Percentiles rank a stretch among this genome's conserved stretches.
phyloP scores from a whole-genome alignment of 1,140 invertebrate genomes.

The Drosophila fuyamai region DNA sequence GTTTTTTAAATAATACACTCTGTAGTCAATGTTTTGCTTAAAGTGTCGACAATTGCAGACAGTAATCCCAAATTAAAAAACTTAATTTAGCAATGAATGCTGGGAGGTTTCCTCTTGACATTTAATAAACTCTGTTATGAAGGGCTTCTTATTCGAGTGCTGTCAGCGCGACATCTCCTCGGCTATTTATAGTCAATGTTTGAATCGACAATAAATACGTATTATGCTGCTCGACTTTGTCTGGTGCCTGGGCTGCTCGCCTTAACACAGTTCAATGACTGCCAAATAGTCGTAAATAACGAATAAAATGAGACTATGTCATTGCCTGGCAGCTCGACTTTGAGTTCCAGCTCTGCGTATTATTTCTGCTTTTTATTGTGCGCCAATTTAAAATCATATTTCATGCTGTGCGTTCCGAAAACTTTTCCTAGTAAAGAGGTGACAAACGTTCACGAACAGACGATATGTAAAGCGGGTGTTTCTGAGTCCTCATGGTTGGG shows the following conservation, averaged over 20 bases:
- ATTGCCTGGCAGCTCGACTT: constrained; percentile 29
- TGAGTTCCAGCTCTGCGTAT: constrained; percentile 15
- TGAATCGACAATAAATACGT: constrained; percentile 36
- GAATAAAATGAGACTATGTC: constrained; percentile 31
- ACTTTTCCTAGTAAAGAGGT: constrained; percentile 39
- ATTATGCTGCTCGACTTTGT: constrained; percentile 41
- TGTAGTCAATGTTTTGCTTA: not conserved
- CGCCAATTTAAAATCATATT: constrained; percentile 27
- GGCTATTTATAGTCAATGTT: constrained; percentile 62
- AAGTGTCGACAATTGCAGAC: not conserved
- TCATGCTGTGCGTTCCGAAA: constrained; percentile 21
- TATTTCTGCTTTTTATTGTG: constrained; percentile 47
- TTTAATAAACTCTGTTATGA: constrained; percentile 48
- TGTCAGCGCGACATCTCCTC: constrained; percentile 22
- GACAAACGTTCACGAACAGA: constrained; percentile 52
- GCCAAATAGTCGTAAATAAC: constrained; percentile 72
- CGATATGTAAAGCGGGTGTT: constrained; percentile 38
- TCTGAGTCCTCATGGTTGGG: constrained; percentile 10
- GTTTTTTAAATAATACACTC: not conserved
- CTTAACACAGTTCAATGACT: constrained; percentile 67
- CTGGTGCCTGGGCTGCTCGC: constrained; percentile 11
- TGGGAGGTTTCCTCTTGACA: constrained; percentile 27
- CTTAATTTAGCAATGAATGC: constrained; percentile 18
- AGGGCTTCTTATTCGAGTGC: constrained; percentile 33
- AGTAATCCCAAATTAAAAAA: constrained; percentile 39